Evolutionary conservation across 1,140 invertebrate species (phyloP).

Genomic region (Leptopilina clavipes): DNA sequence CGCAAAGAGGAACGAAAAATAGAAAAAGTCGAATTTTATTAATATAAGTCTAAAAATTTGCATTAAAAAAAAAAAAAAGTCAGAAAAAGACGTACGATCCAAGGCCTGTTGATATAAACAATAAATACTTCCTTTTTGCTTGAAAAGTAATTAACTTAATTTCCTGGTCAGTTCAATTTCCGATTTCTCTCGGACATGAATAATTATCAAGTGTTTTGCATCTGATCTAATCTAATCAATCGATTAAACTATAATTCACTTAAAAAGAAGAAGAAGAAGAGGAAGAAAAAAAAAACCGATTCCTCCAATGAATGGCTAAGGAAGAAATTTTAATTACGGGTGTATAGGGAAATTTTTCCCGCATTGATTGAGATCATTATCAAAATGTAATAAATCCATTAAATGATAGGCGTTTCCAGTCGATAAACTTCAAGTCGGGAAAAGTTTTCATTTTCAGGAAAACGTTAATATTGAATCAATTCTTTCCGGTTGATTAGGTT

Average conservation of each 20-base stretch:
- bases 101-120: too few relatives aligned
- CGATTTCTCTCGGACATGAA: not conserved
- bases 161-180: slow-evolving; percentile 6
- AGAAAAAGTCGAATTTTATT: too few relatives aligned
- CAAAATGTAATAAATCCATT: not conserved
- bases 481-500: slow-evolving; percentile 37
- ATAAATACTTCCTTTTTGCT: not conserved
- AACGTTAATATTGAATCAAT: not conserved
- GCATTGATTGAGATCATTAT: not conserved
- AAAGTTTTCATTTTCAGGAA: slow-evolving; percentile 36
- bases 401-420: not conserved
- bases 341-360: too few relatives aligned
- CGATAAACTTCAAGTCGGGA: not conserved
- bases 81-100: too few relatives aligned
- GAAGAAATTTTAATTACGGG: too few relatives aligned
- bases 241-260: not conserved
- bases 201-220: not conserved
- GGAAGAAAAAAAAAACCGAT: not conserved
- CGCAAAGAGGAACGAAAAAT: too few relatives aligned
- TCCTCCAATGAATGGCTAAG: not conserved
- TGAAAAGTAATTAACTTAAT: not conserved
- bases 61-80: too few relatives aligned
- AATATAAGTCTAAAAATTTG: too few relatives aligned
- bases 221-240: slow-evolving; percentile 2
- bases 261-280: not conserved